Evolutionary conservation across 2,888 invertebrate species (phyloP).

Genomic region (Lithophane ornitopus): DNA sequence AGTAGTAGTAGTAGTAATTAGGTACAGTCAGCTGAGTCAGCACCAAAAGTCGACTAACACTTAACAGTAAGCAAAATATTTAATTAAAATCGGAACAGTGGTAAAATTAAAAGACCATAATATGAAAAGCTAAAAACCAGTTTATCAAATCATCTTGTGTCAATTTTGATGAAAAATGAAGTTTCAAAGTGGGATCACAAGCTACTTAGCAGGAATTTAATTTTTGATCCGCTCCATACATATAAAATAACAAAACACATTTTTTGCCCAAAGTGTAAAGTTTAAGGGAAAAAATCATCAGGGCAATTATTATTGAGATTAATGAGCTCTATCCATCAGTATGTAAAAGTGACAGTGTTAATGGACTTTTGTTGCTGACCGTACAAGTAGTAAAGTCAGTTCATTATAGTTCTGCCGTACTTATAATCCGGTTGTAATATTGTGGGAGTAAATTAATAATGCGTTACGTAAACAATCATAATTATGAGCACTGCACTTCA

Average conservation of each 20-base stretch:
- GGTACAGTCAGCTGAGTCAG: too few species aligned
- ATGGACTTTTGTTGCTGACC: background rate
- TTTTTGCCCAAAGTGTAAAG: too few species aligned
- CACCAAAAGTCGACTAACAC: too few species aligned
- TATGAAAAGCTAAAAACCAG: background rate
- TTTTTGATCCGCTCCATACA: too few species aligned
- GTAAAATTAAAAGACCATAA: background rate
- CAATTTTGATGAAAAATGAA: background rate
- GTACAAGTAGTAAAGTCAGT: background rate
- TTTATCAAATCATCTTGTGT: background rate
- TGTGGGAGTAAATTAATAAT: conserved; percentile 38
- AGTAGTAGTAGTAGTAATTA: too few species aligned
- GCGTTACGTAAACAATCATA: conserved; percentile 55
- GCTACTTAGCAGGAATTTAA: too few species aligned
- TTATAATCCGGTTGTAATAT: conserved; percentile 6
- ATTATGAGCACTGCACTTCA: conserved; percentile 41
- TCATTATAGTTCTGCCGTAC: background rate
- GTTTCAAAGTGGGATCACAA: too few species aligned
- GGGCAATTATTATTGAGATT: too few species aligned
- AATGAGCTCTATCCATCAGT: too few species aligned
- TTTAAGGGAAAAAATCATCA: too few species aligned
- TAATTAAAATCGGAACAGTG: background rate
- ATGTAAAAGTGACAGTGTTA: background rate
- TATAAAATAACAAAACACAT: too few species aligned
- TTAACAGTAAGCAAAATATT: background rate